Percentiles rank a stretch among this genome's conserved stretches.
These are phyloP conservation scores for Bilobella aurantiaca DNA, from an alignment of 1,140 invertebrate species.

Conservation along the genomic window DNA sequence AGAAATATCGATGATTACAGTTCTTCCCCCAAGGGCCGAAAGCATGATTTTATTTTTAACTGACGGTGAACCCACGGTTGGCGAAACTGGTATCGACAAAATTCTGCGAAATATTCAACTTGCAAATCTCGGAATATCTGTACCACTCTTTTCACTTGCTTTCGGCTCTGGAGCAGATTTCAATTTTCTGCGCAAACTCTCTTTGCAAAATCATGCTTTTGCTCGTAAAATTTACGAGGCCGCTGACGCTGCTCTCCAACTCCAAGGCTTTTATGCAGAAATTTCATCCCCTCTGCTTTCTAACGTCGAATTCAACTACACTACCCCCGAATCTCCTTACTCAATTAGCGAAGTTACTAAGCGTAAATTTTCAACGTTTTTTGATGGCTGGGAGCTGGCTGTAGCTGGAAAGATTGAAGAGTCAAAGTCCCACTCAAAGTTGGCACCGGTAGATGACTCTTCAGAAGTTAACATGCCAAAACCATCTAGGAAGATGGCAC, in stretches of 20 bases:
- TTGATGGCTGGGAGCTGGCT: conserved; percentile 49
- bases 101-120: conserved; percentile 40
- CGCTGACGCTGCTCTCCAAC: conserved; percentile 55
- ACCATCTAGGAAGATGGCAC: too few relatives aligned
- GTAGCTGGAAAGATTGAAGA: conserved; percentile 44
- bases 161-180: conserved; percentile 60
- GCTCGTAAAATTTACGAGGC: conserved; percentile 61
- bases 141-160: conserved; percentile 52
- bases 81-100: conserved; percentile 44
- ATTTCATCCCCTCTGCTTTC: conserved; percentile 57
- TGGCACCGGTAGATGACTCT: too few relatives aligned
- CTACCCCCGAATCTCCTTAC: conserved; percentile 37
- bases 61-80: conserved; percentile 58
- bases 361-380: conserved; percentile 45
- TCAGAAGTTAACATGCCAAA: too few relatives aligned
- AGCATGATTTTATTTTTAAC: conserved; percentile 63
- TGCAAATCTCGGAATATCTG: conserved; percentile 11
- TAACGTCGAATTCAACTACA: conserved; percentile 54
- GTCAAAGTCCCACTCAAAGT: not conserved
- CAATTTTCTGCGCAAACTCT: conserved; percentile 52
- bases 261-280: conserved; percentile 58
- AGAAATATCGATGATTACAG: not conserved
- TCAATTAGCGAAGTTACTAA: conserved; percentile 42
- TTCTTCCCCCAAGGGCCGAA: conserved; percentile 37
- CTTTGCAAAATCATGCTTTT: conserved; percentile 55